Conservation (phyloP, 2,888 invertebrate species). For the Nemotelus pantherinus region DNA sequence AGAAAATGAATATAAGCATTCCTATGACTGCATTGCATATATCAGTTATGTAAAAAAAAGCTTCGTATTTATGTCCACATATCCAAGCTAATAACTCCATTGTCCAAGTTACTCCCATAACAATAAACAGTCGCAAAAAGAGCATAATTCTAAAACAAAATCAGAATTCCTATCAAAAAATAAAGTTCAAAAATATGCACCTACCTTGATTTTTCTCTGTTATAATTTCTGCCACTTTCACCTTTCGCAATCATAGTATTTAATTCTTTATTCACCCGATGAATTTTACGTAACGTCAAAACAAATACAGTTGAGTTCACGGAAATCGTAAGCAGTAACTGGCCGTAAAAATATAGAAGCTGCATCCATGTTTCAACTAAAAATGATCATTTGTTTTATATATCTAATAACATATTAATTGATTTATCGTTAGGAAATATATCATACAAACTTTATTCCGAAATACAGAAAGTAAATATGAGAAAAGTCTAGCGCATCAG, state of each 20-base stretch:
- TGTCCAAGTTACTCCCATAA: slow-evolving; percentile 18
- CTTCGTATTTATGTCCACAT: not conserved
- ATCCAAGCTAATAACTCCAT: slow-evolving; percentile 10
- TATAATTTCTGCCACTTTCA: not conserved
- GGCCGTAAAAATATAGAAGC: no score
- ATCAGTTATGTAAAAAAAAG: slow-evolving; percentile 12
- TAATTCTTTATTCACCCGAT: slow-evolving; percentile 3
- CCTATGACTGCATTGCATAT: slow-evolving; percentile 13
- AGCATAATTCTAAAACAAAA: not conserved
- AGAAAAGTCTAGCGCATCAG: no score
- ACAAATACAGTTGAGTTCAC: no score
- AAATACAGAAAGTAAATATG: no score
- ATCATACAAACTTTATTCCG: no score
- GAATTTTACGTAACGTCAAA: no score
- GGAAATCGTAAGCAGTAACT: no score
- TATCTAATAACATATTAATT: no score
- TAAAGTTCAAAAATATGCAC: not conserved
- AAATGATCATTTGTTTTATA: no score
- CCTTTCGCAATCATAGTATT: not conserved
- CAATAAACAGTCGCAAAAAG: slow-evolving; percentile 11
- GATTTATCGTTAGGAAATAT: no score
- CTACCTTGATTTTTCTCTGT: slow-evolving; percentile 16
- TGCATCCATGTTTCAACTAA: no score
- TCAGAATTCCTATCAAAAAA: not conserved
- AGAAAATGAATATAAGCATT: slow-evolving; percentile 21